Conservation (phyloP, 2,797 vertebrate species). For the Acipenser oxyrinchus region DNA sequence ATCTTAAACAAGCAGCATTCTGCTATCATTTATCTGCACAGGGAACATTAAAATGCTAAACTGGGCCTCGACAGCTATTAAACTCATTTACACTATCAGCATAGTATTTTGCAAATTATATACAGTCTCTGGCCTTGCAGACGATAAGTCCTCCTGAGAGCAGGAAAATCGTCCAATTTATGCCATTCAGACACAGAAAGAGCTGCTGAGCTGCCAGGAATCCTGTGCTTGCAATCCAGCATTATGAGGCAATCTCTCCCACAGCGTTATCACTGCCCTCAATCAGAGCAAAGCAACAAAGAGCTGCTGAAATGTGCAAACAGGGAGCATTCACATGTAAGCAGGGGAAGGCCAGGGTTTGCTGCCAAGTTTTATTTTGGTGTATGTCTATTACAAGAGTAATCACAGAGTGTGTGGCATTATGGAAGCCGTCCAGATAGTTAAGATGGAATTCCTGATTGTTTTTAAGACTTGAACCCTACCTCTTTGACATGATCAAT, state of each 20-base stretch:
- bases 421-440: conserved; percentile 67
- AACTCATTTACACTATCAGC: conserved; percentile 66
- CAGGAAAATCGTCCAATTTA: conserved; percentile 57
- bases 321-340: conserved; percentile 32
- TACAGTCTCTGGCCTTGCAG: conserved; percentile 44
- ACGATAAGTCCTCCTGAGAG: conserved; percentile 35
- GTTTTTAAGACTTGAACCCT: conserved; percentile 62
- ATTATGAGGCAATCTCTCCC: conserved; percentile 30
- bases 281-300: conserved; percentile 58
- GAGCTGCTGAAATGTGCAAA: conserved; percentile 29
- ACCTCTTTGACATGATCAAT: conserved; percentile 56
- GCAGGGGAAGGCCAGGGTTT: conserved; percentile 39
- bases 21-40: conserved; percentile 18
- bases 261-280: conserved; percentile 48
- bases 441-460: conserved; percentile 73
- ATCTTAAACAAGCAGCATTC: conserved; percentile 33
- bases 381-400: conserved; percentile 63
- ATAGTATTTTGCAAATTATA: conserved; percentile 61
- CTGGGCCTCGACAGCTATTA: conserved; percentile 59
- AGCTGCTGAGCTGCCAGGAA: conserved; percentile 38
- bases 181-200: conserved; percentile 45
- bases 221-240: conserved; percentile 34
- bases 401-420: conserved; percentile 71
- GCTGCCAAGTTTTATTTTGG: conserved; percentile 65
- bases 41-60: conserved; percentile 51